Percentiles rank a stretch among this genome's conserved stretches.
Conservation (phyloP, 2,113 vertebrate species). For the Myotis lucifugus region DNA sequence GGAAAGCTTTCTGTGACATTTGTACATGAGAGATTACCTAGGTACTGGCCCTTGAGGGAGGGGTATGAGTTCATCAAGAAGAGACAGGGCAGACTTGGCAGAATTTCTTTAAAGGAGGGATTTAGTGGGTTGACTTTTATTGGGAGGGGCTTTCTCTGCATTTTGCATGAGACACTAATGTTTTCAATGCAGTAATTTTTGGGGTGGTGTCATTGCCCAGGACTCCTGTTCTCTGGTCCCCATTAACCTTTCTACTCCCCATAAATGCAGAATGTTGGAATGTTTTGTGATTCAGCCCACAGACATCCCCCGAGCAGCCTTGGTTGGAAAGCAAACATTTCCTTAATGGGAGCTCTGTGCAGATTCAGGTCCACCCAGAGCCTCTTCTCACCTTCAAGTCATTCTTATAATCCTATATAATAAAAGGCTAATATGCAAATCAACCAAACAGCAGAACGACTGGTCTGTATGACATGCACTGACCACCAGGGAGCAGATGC, state of each 20-base stretch:
- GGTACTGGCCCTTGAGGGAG: neutral
- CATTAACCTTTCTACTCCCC: neutral
- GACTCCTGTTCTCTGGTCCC: neutral
- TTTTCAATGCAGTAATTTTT: neutral
- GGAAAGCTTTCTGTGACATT: neutral
- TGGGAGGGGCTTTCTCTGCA: neutral
- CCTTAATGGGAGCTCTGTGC: neutral
- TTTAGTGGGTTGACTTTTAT: neutral
- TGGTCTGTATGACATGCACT: too few relatives aligned
- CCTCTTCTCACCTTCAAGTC: neutral
- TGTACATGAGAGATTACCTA: neutral
- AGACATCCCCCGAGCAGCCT: neutral
- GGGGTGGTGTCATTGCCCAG: neutral
- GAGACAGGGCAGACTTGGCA: neutral
- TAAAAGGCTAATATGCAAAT: too few relatives aligned
- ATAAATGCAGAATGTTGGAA: neutral
- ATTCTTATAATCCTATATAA: neutral
- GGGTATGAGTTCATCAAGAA: neutral
- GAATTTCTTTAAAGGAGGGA: neutral
- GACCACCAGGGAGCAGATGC: too few relatives aligned
- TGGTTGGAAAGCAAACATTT: slow-evolving; percentile 4
- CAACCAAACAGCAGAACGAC: too few relatives aligned
- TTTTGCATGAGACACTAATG: neutral
- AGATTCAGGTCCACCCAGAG: neutral
- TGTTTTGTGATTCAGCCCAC: neutral